These are phyloP conservation scores for Trilocha varians DNA, from an alignment of 2,888 invertebrate species.

Conservation along the genomic window DNA sequence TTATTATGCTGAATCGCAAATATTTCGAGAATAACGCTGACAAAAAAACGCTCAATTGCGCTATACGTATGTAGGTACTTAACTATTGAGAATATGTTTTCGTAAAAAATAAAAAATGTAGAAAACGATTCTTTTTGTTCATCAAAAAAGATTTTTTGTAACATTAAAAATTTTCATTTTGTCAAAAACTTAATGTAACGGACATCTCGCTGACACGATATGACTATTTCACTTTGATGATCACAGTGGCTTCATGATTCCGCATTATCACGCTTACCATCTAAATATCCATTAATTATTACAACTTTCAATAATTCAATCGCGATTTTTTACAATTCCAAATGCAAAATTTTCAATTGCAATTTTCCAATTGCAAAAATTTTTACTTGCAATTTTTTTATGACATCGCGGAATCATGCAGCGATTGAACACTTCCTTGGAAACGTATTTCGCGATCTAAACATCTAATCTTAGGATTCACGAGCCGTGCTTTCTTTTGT, in stretches of 20 bases:
- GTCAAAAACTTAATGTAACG: slow-evolving; percentile 62
- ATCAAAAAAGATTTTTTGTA: slow-evolving; percentile 32
- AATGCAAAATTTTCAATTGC: slow-evolving; percentile 55
- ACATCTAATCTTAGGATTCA: slow-evolving; percentile 69
- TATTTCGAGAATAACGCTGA: slow-evolving; percentile 9
- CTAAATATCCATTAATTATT: neutral
- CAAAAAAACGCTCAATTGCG: slow-evolving; percentile 20
- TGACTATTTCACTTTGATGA: slow-evolving; percentile 65
- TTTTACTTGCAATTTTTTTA: no score
- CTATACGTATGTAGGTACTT: slow-evolving; percentile 62
- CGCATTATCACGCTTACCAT: neutral
- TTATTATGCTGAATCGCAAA: slow-evolving; percentile 3
- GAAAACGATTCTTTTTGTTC: slow-evolving; percentile 47
- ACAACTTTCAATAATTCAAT: neutral
- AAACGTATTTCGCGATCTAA: slow-evolving; percentile 67
- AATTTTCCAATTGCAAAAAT: no score
- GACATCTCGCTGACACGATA: slow-evolving; percentile 55
- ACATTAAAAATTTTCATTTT: slow-evolving; percentile 55
- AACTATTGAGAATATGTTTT: slow-evolving; percentile 58
- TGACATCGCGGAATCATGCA: neutral
- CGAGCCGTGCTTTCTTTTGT: slow-evolving; percentile 67
- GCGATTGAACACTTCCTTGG: slow-evolving; percentile 65
- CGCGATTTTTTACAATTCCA: slow-evolving; percentile 30
- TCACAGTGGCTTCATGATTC: slow-evolving; percentile 44
- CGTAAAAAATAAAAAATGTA: slow-evolving; percentile 57